Conservation (phyloP, 2,888 invertebrate species). For the Coleophora deauratella region DNA sequence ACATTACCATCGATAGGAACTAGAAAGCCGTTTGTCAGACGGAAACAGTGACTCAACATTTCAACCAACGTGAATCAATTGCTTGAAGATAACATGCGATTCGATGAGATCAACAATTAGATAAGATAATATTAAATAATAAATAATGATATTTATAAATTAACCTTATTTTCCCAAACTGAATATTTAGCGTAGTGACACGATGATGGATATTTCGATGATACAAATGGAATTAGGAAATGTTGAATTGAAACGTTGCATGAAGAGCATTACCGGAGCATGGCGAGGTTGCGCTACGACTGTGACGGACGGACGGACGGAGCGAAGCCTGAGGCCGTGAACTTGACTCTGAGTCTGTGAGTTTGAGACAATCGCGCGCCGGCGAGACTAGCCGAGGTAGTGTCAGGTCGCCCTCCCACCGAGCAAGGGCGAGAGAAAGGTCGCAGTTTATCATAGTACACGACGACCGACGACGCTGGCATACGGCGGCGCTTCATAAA, state of each 20-base stretch:
- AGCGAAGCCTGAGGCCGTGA: slow-evolving; percentile 39
- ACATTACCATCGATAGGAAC: slow-evolving; percentile 28
- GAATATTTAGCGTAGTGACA: too few species aligned
- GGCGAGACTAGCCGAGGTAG: slow-evolving; percentile 17
- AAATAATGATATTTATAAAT: too few species aligned
- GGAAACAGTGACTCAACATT: not conserved
- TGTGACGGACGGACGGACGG: too few species aligned
- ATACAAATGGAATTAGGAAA: too few species aligned
- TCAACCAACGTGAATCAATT: slow-evolving; percentile 1
- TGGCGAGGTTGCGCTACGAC: too few species aligned
- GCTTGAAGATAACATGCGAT: not conserved
- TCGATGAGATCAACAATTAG: not conserved
- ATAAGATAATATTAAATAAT: not conserved
- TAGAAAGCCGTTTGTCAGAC: slow-evolving; percentile 21
- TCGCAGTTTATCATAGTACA: slow-evolving; percentile 18
- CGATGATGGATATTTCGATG: too few species aligned
- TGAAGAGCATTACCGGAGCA: too few species aligned
- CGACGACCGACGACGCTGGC: too few species aligned
- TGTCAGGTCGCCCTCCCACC: slow-evolving; percentile 22
- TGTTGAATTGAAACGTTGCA: too few species aligned
- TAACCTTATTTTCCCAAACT: too few species aligned
- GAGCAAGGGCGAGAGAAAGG: slow-evolving; percentile 31
- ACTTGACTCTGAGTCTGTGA: slow-evolving; percentile 45
- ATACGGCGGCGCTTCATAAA: not conserved
- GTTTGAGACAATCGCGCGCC: slow-evolving; percentile 35